Base-by-base conservation (phyloP, 2,888 invertebrate species). In the Formica aserva region DNA sequence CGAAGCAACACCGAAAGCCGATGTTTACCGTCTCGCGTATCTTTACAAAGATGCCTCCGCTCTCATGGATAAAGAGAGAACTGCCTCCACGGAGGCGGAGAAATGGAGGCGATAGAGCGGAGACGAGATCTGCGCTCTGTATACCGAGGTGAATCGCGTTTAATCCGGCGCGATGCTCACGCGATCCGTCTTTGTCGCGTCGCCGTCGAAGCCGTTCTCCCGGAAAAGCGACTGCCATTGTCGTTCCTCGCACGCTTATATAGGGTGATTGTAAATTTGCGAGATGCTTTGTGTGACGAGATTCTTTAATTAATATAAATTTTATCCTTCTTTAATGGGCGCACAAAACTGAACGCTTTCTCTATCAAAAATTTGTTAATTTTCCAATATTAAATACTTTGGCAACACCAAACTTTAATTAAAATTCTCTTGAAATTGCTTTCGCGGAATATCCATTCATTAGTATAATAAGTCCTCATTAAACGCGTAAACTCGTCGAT, bases 21-120 rank as follows among this genome's bases (percentile, higher is more conserved):
- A 29, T 60, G 41, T 74, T 74, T 74, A 74, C 41, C 60, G 60
- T 74, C 72, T 74, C 18, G 52, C 72, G 8, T 74, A 60, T 60
- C 74, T 41, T 60, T 74, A 41, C 60, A 9, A 41, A 29, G n/a
- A 62, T 22, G 15, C n/a, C 57, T 57, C 22, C n/a, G 60, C 41
- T 62, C 41, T 62, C 5, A n/a, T 8, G 26, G 60, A 74, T 60
- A 74, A 60, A 38, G n/a, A 62, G n/a, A 9, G 38, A 38, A 18
- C 15, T 8, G 35, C 35, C 9, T 71, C 22, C 13, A 22, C 15
- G 72, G 11, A 72, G 26, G 38, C 18, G 57, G 26, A 72, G 74
- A 41, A 60, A 60, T 57, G 41, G 60, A 60, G 29, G 60, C 29
- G 41, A 29, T 74, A n/a, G 41, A 60, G 60, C 48, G 18, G 4